Base-by-base conservation (phyloP, 2,888 invertebrate genomes). In the Drosophila mimetica region DNA sequence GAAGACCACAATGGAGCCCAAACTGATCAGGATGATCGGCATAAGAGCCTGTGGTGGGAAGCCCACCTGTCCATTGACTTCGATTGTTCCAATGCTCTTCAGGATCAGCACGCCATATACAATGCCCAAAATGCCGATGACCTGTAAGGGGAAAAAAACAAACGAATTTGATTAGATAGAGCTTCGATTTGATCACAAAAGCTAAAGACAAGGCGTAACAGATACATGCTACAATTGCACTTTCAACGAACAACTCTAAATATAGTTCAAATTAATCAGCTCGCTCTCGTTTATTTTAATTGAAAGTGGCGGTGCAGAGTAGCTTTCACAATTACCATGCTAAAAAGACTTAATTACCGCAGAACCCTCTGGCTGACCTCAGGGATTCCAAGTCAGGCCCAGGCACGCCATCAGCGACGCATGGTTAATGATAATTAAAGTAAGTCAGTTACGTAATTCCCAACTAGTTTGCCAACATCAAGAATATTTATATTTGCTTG, bases 1-100 rank as follows among this genome's bases (percentile, higher is more conserved):
- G 80, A 96, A 91, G 88, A 97, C 95, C 75, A 96, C 94, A 58
- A 96, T 89, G 11, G 94, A 93, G 13, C 96, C 96, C 71, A 96
- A 91, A 59, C 95, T 91, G 70, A 96, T 95, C 79, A 96, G 93
- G 39, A 93, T 88, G 89, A 95, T 93, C 1, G 96, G 94, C 1
- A 95, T 93, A 57, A 93, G 91, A 11, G 93, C 91, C 2, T 90
- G 86, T 32, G 92, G 90, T 44, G 93, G 91, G 67, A 93, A 89
- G 50, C 93, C 91, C 54, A 92, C 89, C 71, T 92, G 92, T 74
- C 93, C 90, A 58, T 92, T 92, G n/a, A 85, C 78, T 50, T 87
- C 75, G 52, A 90, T 79, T 8, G 76, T 72, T 48, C 92, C 92
- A 91, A 94, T 93, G 89, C 94, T 93, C 39, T 94, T 90, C 75